phyloP scores from a whole-genome alignment of 2,797 vertebrate species.

The Trematomus bernacchii region DNA sequence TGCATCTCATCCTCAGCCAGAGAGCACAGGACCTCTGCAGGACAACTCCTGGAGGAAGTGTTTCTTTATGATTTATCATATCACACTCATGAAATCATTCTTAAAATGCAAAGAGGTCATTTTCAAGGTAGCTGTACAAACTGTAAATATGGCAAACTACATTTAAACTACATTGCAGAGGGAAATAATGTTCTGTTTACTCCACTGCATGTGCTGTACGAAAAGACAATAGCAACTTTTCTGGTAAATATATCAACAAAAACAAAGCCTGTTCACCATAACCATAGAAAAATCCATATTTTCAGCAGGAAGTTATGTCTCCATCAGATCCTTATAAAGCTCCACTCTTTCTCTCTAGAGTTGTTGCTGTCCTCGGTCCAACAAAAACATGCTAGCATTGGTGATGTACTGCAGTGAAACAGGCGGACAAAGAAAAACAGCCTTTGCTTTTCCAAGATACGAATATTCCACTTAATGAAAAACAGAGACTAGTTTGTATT shows the following conservation, averaged over 20 bases:
- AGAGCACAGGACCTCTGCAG: conserved; percentile 54
- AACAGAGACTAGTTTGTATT: conserved; percentile 15
- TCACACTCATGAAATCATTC: neutral
- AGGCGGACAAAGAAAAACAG: conserved; percentile 61
- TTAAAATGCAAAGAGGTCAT: conserved; percentile 9
- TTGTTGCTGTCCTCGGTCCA: conserved; percentile 59
- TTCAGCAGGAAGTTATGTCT: conserved; percentile 55
- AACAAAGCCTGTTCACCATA: neutral
- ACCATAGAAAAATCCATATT: conserved; percentile 26
- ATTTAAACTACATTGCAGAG: neutral
- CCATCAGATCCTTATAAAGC: conserved; percentile 46
- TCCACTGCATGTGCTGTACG: neutral
- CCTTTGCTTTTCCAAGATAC: conserved; percentile 67
- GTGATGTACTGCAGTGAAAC: conserved; percentile 47
- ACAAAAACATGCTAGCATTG: conserved; percentile 67
- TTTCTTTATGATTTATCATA: conserved; percentile 27
- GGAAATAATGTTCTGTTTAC: neutral
- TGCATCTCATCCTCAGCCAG: conserved; percentile 74
- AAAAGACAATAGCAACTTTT: neutral
- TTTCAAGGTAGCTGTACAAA: conserved; percentile 1
- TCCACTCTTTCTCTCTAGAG: conserved; percentile 40
- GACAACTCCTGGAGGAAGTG: conserved; percentile 45
- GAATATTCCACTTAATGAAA: conserved; percentile 52
- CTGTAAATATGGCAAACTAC: neutral
- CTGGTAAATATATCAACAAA: neutral